Base-by-base conservation (phyloP, 2,113 vertebrate genomes). In the Aix galericulata region DNA sequence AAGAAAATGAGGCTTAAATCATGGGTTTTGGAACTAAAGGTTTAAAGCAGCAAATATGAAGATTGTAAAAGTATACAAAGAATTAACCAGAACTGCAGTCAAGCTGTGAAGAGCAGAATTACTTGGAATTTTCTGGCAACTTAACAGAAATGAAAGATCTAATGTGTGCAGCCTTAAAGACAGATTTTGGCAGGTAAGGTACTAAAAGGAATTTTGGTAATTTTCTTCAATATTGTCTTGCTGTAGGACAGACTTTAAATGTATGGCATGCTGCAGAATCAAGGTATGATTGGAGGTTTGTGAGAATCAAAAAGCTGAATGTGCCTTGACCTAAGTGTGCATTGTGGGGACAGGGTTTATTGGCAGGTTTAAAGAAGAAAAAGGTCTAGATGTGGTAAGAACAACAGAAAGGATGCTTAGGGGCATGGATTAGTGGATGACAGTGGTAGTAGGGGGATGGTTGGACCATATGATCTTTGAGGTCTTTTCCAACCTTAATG, bases 31-130 rank as follows among this genome's bases (percentile, higher is more conserved):
- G 23, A 82, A 66, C 23, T 63, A 59, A 62, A 82, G 29, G 73
- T 78, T 77, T 77, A 69, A 73, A 84, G 38, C 64, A 44, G 34
- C 12, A 81, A 2, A 60, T 62, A 4, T 21, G 1, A 89, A 67
- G 34, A 67, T 69, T 83, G 91, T 74, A 53, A 76, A 82, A 48
- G 82, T 86, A 89, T 87, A 53, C 56, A 46, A 63, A 91, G 81
- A 87, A 89, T 89, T 91, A 94, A 84, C 66, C 21, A 84, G 46
- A 87, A 83, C 21, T 84, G 56, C 36, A 71, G 88, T 86, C 89
- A 91, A 89, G 34, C 90, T 87, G 69, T 84, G 89, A 94, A 71
- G 62, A 50, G 18, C 36, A 78, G 66, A 67, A 88, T 75, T 56
- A 73, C 7, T 42, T 87, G 84, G 56, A 17, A 32, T 52, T 5